Conservation (phyloP, 2,888 invertebrate genomes). For the Drosophila niveifrons region DNA sequence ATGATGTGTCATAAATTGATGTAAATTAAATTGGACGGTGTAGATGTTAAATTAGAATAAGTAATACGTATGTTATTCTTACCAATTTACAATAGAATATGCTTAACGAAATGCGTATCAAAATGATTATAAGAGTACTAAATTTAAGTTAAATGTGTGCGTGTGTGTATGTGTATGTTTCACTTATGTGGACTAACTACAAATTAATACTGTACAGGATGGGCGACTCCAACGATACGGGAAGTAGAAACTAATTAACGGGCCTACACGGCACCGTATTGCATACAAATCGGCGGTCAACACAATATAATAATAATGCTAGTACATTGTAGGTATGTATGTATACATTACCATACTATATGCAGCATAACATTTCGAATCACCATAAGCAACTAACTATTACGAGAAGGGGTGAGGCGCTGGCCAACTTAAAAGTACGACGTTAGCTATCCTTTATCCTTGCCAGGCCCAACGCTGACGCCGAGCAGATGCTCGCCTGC, state of each 20-base stretch:
- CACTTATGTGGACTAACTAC: conserved; percentile 65
- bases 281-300: conserved; percentile 63
- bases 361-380: background rate
- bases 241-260: conserved; percentile 44
- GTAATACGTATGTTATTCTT: conserved; percentile 60
- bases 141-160: conserved; percentile 20
- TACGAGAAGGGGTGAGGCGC: conserved; percentile 13
- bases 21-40: conserved; percentile 25
- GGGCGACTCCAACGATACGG: conserved; percentile 36
- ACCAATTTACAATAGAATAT: conserved; percentile 56
- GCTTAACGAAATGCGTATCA: conserved; percentile 16
- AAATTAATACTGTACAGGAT: conserved; percentile 78
- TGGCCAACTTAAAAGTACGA: conserved; percentile 81
- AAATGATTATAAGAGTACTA: conserved; percentile 11
- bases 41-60: conserved; percentile 30
- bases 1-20: background rate
- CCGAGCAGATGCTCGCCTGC: conserved; percentile 89
- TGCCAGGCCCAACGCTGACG: conserved; percentile 85
- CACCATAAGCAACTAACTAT: conserved; percentile 25
- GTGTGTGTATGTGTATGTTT: conserved; percentile 21
- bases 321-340: conserved; percentile 7
- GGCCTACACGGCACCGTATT: conserved; percentile 39
- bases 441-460: conserved; percentile 85
- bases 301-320: conserved; percentile 36
- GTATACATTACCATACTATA: background rate